Evolutionary conservation across 23 tunicate genomes (phyloP), one percentile per base, ranked within the genome.

Genomic region (Trididemnum clinides): DNA sequence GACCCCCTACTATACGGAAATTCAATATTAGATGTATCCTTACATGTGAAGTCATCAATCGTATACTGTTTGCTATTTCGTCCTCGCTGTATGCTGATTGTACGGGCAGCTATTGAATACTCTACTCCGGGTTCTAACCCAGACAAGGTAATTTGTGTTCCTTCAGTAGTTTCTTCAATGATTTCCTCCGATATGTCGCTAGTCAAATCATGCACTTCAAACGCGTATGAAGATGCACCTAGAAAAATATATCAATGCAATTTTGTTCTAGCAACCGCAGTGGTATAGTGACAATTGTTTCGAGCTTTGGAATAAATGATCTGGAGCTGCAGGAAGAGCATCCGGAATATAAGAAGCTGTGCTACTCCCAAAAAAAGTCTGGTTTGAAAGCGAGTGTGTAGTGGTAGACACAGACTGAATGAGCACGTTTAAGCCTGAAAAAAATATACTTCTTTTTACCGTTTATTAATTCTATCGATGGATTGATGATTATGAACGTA

Each of bases 161-260:
- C 28, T 21, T 73, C 80, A 18, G 80, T 73, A 7, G 37, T 7
- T 15, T 20, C 2, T 12, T 73, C 80, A 37, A 36, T 37, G 10
- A 73, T 7, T 1, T 39, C 57, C 54, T 23, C 57, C 15, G 57
- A 19, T 19, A 37, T 39, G 4, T 28, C 80, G 27, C 23, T 36
- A 28, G 36, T 32, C 6, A 66, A 15, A 28, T 54, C 80, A 20
- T 15, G 6, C 27, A 73, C 22, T 39, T 39, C 28, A 28, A 73
- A 73, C 3, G 28, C 20, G 28, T 73, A 73, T 2, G 80, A 37
- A 5, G 80, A 36, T 36, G 80, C 80, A 19, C 80, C 80, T 73
- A 32, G 31, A 66, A 66, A n/a, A n/a, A n/a, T n/a, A 49, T 15
- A 49, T 10, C 10, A 49, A 49, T 49, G 15, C 54, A 49, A 10